Conservation (phyloP, 2,888 invertebrate genomes). For the Sylvicola cinctus region DNA sequence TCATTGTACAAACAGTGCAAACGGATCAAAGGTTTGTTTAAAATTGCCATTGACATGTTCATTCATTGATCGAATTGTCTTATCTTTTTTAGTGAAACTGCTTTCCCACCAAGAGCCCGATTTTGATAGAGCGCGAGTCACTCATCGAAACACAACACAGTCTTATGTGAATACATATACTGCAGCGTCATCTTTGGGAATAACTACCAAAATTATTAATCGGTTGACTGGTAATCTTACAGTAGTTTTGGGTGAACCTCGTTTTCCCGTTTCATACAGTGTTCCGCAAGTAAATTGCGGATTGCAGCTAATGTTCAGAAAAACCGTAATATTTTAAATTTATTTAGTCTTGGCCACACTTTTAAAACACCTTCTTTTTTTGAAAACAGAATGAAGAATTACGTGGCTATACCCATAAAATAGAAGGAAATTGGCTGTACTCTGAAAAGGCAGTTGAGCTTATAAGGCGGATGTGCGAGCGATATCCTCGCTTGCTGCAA, state of each 20-base stretch:
- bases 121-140: conserved; percentile 11
- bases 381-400: conserved; percentile 38
- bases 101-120: conserved; percentile 18
- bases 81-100: conserved; percentile 12
- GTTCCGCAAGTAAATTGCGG: conserved; percentile 57
- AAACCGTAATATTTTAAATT: conserved; percentile 33
- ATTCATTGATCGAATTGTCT: neutral
- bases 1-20: conserved; percentile 17
- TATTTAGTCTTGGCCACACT: conserved; percentile 1
- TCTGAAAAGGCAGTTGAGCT: conserved; percentile 51
- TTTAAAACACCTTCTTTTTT: neutral
- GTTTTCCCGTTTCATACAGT: conserved; percentile 19
- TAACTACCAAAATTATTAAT: conserved; percentile 51
- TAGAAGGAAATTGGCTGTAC: conserved; percentile 57
- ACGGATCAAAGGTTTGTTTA: conserved; percentile 16
- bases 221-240: conserved; percentile 73
- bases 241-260: conserved; percentile 33
- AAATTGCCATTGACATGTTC: neutral
- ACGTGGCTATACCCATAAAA: conserved; percentile 62
- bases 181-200: conserved; percentile 25
- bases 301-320: conserved; percentile 76
- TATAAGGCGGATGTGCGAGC: conserved; percentile 43
- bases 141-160: conserved; percentile 13
- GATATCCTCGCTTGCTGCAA: conserved; percentile 56
- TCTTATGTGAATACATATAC: conserved; percentile 15